Conservation (phyloP, 2,888 invertebrate genomes). For the Chalcis sispes region DNA sequence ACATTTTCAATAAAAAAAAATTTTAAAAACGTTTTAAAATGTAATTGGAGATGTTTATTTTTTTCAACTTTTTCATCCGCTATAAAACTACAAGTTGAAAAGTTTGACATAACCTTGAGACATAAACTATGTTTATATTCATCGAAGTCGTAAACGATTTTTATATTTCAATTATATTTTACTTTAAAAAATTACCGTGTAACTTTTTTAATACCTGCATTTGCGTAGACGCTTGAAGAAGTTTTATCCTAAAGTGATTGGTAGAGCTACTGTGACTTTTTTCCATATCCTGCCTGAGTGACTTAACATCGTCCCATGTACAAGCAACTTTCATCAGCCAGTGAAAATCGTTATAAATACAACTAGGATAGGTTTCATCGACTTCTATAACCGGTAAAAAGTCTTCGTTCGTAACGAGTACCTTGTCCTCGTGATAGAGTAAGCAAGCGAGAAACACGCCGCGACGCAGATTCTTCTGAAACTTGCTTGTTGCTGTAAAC, state of each 20-base stretch:
- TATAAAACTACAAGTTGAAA: not conserved
- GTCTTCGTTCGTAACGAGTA: conserved; percentile 97
- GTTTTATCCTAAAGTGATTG: conserved; percentile 91
- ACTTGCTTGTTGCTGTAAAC: conserved; percentile 97
- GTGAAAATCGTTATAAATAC: conserved; percentile 94
- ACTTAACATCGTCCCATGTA: conserved; percentile 97
- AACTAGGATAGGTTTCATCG: conserved; percentile 95
- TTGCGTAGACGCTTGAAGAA: conserved; percentile 93
- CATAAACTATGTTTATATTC: too few species aligned
- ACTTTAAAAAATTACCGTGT: not conserved
- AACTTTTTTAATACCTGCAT: conserved; percentile 82
- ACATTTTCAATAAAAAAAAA: too few species aligned
- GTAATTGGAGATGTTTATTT: not conserved
- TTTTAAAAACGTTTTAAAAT: conserved; percentile 3
- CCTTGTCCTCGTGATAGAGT: conserved; percentile 95
- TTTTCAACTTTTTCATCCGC: not conserved
- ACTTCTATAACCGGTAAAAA: conserved; percentile 97
- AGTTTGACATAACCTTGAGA: too few species aligned
- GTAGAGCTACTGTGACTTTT: conserved; percentile 93
- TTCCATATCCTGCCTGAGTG: conserved; percentile 94
- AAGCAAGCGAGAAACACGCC: conserved; percentile 96
- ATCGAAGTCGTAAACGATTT: too few species aligned
- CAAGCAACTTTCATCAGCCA: conserved; percentile 99
- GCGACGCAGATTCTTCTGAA: conserved; percentile 93
- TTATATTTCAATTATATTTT: not conserved